Evolutionary conservation across 2,797 vertebrate species (phyloP), one percentile per base, ranked within the genome.

Genomic region (Anas georgica): DNA sequence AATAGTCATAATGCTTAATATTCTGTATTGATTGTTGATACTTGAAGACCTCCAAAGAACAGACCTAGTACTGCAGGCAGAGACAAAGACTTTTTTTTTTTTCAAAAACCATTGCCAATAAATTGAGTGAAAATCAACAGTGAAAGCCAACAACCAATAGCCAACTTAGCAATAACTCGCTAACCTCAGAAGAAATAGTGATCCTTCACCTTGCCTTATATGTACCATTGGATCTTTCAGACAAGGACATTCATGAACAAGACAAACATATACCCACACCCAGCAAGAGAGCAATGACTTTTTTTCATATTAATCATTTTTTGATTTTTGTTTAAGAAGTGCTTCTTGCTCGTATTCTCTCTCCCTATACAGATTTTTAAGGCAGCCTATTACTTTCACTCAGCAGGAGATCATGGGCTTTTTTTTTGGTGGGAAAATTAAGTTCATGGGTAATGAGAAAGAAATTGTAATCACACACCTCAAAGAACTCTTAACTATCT

Each of bases 391-490:
- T 79, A 17, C 73, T 83, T 93, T 88, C 37, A 55, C 78, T 67
- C 84, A 84, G 86, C 66, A 62, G 86, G 83, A 88, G 81, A 85
- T 67, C 14, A 8, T 4, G 28, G 74, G 2, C 21, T 90, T 88
- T 54, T 48, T 23, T 50, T 50, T 25, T 33, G 80, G 70, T 74
- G 67, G 55, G 56, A 55, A 95, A 82, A 91, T 88, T n/a, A 82
- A 26, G 45, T 88, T 88, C 8, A 12, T 77, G 43, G 45, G 39
- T 86, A 92, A 93, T 86, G 93, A 92, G 55, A 86, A 93, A 94
- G 75, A 92, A 62, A 46, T 69, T 74, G 37, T 67, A 94, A 95
- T 93, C 79, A 97, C 78, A 92, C 94, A 96, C 73, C 69, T 96
- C 79, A 85, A 88, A 84, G 64, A 89, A 90, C 55, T 66, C 81